Evolutionary conservation across 2,113 vertebrate species (phyloP), one percentile per base, ranked within the genome.

Genomic region (Lepus europaeus): DNA sequence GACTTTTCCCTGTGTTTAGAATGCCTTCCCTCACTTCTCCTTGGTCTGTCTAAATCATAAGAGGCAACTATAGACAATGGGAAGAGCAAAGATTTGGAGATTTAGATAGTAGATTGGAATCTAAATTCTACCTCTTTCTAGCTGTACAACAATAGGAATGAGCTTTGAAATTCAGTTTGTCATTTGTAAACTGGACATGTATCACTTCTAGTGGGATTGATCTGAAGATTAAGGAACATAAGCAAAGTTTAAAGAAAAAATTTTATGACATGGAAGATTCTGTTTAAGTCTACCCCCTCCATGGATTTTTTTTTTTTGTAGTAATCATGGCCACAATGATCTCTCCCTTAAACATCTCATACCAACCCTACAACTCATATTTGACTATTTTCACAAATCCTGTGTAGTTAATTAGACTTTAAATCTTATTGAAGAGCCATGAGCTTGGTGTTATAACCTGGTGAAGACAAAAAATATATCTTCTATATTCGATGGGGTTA

Each of bases 211-310:
- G 27, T 66, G 12, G 63, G 33, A 66, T 27, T 36, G 16, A 93
- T 45, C 17, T 82, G 19, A 92, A 93, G 49, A 5, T 91, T 83
- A 89, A 91, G 64, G 72, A 56, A 63, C 20, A 49, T 66, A 76
- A 88, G 3, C 16, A 19, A 79, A n/a, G 6, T 74, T 86, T 53
- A 6, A 49, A 68, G 29, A 61, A 45, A 49, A n/a, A 22, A 5
- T 45, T 70, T 16, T 64, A 13, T 79, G 61, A 39, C 27, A 17
- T 59, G 45, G 79, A 51, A 82, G 53, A 2, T 73, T 89, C 17
- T 85, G 14, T 2, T 16, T 72, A 73, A 88, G 82, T 69, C 25
- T 64, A 51, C 1, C 0, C 12, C 2, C 2, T 85, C n/a, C 27
- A 6, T 9, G 49, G 66, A 3, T 25, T 39, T n/a, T 20, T 31